Percentiles rank a stretch among this genome's conserved stretches.
Conservation (phyloP, 2,888 invertebrate species). For the Epsilonema sp. region DNA sequence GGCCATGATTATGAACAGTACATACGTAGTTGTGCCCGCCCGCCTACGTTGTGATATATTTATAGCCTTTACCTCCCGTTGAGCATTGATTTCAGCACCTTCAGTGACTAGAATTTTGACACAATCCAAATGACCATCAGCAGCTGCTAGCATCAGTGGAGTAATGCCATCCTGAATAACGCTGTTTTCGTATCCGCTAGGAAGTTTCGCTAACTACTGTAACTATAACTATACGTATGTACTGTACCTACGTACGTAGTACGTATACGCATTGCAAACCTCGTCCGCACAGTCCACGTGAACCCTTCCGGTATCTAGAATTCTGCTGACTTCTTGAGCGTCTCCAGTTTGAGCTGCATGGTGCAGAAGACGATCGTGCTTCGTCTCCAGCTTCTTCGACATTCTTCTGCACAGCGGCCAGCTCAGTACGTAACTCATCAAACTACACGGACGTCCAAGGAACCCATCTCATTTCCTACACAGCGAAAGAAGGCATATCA, state of each 20-base stretch:
- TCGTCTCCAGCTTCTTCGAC: not conserved
- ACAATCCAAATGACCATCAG: conserved; percentile 70
- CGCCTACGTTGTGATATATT: too few relatives aligned
- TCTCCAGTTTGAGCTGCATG: conserved; percentile 70
- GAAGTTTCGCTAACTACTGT: too few relatives aligned
- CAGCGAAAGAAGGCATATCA: too few relatives aligned
- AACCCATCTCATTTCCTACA: too few relatives aligned
- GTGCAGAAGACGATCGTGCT: conserved; percentile 66
- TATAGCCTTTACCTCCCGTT: conserved; percentile 46
- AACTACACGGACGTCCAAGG: too few relatives aligned
- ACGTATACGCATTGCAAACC: too few relatives aligned
- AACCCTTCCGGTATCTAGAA: conserved; percentile 74
- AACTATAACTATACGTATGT: too few relatives aligned
- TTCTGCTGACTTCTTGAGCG: conserved; percentile 48
- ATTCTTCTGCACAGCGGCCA: too few relatives aligned
- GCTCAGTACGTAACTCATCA: too few relatives aligned
- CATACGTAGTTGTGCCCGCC: not conserved
- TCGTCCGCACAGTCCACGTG: conserved; percentile 83
- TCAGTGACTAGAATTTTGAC: conserved; percentile 65
- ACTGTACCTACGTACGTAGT: too few relatives aligned
- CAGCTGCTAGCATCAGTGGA: conserved; percentile 69
- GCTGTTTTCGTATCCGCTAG: too few relatives aligned
- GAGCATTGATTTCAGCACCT: conserved; percentile 67
- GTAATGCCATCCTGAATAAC: conserved; percentile 77
- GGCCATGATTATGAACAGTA: not conserved